Evolutionary conservation across 1,140 invertebrate genomes (phyloP), one percentile per base, ranked within the genome.

Genomic region (Protaetia brevitarsis): DNA sequence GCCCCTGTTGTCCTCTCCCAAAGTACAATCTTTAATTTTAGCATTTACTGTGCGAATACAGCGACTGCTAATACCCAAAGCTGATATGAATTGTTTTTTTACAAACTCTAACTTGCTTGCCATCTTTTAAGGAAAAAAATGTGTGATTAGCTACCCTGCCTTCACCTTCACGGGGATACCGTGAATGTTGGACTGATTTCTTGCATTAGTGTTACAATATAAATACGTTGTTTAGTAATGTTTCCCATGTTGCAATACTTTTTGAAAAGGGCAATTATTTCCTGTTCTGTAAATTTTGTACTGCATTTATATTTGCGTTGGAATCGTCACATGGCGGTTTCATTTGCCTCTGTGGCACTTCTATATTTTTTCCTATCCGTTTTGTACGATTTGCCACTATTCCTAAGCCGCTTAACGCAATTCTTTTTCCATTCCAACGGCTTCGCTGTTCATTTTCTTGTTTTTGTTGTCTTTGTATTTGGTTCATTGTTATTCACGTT

Each of bases 111-210:
- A 61, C 8, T 31, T 21, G 29, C 3, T 30, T 30, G 6, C 28
- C 59, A 61, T 61, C 5, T n/a, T 16, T 3, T 7, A 23, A 13
- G 3, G 16, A 31, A 13, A 13, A 28, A 3, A 30, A 61, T 6
- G 59, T 30, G n/a, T 30, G 16, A 30, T 61, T 31, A 13, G 34
- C n/a, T 6, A 21, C 59, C 4, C 6, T 19, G 59, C 7, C 4
- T 13, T n/a, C 26, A 13, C 3, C 34, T 3, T 30, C 4, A 2
- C 27, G 19, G 11, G 19, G 7, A 61, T 61, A 61, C 27, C 29
- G n/a, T 61, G 16, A 30, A 61, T 61, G 19, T 61, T 30, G 59
- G 59, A 2, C 34, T 61, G 34, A 61, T 16, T 3, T 6, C 3
- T 26, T 6, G 3, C 30, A 61, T 30, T 8, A 10, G 27, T 3